Base-by-base conservation (phyloP, 2,113 vertebrate genomes). In the Copsychus sechellarum region DNA sequence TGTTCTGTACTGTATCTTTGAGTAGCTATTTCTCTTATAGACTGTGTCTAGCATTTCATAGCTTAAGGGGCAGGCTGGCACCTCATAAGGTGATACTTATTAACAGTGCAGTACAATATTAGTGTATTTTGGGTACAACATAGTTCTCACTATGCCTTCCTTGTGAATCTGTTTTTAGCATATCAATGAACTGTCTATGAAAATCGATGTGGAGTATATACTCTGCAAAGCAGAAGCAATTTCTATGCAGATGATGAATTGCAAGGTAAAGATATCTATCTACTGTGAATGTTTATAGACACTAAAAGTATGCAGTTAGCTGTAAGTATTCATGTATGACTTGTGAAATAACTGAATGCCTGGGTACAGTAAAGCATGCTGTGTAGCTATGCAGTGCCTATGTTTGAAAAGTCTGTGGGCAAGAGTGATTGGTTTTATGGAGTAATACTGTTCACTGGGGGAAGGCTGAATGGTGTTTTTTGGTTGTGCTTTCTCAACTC, bases 131-230 rank as follows among this genome's bases (percentile, higher is more conserved):
- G 50, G 57, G 14, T 83, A 56, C 82, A 93, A 48, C 24, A 14
- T 66, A 50, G 45, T 76, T 96, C 36, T 91, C 83, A 73, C 42
- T 96, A 8, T 85, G 92, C 81, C 91, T 95, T 97, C 81, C 88
- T 95, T 97, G 51, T 96, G 80, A 81, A 81, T 97, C 21, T 91
- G n/a, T 97, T 98, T 95, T 88, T 97, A 99, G 99, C 99, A 99
- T 97, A 98, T 99, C 93, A 99, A 99, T 86, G 99, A 99, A 94
- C 98, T 99, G 65, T 99, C 99, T 28, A 99, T 99, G 99, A 99
- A 99, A 94, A 98, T 99, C 86, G 98, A 99, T 95, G 98, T 99
- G 24, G 98, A 99, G 94, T 98, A 99, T 86, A 97, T 99, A 80
- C 98, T 99, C 8, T 98, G 98, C 96, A 99, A 99, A 96, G 98